Evolutionary conservation across 2,113 vertebrate genomes (phyloP), one percentile per base, ranked within the genome.

Genomic region (Passer montanus): DNA sequence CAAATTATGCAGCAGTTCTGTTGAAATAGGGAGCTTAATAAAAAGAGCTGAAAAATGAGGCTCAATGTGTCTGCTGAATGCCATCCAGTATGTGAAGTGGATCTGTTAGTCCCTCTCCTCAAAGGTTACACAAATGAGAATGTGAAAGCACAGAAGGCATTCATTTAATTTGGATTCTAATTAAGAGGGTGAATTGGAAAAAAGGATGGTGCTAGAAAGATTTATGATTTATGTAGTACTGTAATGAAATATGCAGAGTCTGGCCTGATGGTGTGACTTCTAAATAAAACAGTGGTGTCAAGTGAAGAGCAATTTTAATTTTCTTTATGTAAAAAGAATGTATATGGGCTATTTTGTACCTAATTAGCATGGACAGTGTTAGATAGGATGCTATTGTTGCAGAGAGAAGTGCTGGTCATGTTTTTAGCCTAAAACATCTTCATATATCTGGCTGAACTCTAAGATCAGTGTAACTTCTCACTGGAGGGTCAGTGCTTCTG

Each of bases 101-200:
- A 53, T 84, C 90, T 90, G 68, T 87, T 89, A 75, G 86, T 84
- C 67, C 30, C 41, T 94, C 33, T 80, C n/a, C 75, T 86, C 72
- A 68, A 55, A 86, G 75, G 37, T 89, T 93, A 30, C 68, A 46
- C 79, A 78, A 75, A 79, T 58, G 69, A 87, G 83, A 93, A 68
- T 62, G 27, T 31, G 77, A 79, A 89, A 93, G 87, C 66, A 72
- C 69, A 94, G 84, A 87, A 89, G 49, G 62, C 87, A 68, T 84
- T 78, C 3, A 46, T 95, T 94, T 94, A 89, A 89, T 93, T 90
- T 85, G 56, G 22, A 49, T 92, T 90, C 64, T 78, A 58, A 94
- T 95, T 86, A 85, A 86, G 92, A 89, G 44, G 28, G 44, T 69
- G 52, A 80, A 74, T 75, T 70, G 68, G 39, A 75, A 77, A 91